Evolutionary conservation across 2,113 vertebrate species (phyloP).

Genomic region (Corydoras sp.): DNA sequence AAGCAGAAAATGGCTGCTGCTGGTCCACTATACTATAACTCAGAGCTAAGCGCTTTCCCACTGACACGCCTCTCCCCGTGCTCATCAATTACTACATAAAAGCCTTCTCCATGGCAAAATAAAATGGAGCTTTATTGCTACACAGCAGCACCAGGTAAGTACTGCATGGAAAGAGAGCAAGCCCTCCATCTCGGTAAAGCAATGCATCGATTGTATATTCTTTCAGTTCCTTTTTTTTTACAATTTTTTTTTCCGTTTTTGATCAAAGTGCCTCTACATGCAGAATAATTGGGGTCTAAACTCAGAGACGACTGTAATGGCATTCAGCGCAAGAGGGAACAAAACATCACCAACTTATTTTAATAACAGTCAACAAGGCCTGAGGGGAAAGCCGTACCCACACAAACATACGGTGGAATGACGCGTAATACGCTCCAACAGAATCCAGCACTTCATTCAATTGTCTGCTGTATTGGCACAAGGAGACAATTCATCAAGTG

Average conservation of each 20-base stretch:
- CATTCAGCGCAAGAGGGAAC: conserved; percentile 2
- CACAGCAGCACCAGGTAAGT: conserved; percentile 37
- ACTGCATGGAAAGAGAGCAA: conserved; percentile 27
- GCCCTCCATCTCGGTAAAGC: conserved; percentile 34
- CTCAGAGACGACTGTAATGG: conserved; percentile 26
- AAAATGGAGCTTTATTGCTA: conserved; percentile 41
- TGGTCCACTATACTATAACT: conserved; percentile 30
- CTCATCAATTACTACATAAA: conserved; percentile 39
- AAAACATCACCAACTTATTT: conserved; percentile 26
- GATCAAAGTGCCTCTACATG: conserved; percentile 16
- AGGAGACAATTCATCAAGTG: conserved; percentile 38
- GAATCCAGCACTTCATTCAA: conserved; percentile 40
- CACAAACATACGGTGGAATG: conserved; percentile 11
- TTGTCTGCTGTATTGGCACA: conserved; percentile 39
- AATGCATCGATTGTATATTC: conserved; percentile 35
- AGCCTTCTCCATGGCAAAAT: conserved; percentile 34
- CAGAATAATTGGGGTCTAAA: conserved; percentile 29
- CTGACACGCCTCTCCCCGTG: conserved; percentile 13
- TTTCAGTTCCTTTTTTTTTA: conserved; percentile 1
- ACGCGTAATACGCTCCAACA: conserved; percentile 34
- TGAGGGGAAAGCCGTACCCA: conserved; percentile 26
- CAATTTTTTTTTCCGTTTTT: background rate
- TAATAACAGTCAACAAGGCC: conserved; percentile 46
- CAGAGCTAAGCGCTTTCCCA: conserved; percentile 30
- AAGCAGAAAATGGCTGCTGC: conserved; percentile 29